Evolutionary conservation across 2,113 vertebrate genomes (phyloP).

Genomic region (Microcebus lehilahytsara): DNA sequence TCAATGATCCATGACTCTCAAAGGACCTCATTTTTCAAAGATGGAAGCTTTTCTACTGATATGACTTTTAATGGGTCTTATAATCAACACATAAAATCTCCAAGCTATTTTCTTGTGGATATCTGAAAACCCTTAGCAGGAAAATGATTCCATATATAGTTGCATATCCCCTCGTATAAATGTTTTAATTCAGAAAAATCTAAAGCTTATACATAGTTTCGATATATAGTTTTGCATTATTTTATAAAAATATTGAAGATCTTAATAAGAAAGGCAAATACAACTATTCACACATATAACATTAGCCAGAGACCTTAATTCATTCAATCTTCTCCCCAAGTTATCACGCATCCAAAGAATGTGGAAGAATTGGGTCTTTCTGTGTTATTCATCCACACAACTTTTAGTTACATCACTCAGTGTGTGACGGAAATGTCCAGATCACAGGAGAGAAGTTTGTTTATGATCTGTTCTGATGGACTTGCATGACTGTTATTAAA

Average conservation of each 20-base stretch:
- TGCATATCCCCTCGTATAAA: background rate
- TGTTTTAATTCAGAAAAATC: slow-evolving; percentile 28
- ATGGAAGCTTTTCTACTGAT: background rate
- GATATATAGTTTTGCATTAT: background rate
- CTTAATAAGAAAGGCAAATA: background rate
- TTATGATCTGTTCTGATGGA: background rate
- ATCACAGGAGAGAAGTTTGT: background rate
- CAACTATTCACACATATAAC: background rate
- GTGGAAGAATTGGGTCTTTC: background rate
- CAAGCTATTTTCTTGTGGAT: background rate
- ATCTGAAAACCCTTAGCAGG: background rate
- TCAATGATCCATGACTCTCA: background rate
- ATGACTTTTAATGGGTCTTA: background rate
- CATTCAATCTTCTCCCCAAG: background rate
- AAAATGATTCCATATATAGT: background rate
- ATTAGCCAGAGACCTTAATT: background rate
- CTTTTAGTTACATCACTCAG: background rate
- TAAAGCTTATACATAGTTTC: background rate
- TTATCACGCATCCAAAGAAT: background rate
- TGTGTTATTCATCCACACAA: background rate
- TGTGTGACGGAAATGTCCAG: background rate
- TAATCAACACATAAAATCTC: background rate
- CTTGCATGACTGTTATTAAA: background rate
- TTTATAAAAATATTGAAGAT: background rate
- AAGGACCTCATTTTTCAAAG: slow-evolving; percentile 30